Base-by-base conservation (phyloP, 2,888 invertebrate genomes). In the Synanthedon tipuliformis region DNA sequence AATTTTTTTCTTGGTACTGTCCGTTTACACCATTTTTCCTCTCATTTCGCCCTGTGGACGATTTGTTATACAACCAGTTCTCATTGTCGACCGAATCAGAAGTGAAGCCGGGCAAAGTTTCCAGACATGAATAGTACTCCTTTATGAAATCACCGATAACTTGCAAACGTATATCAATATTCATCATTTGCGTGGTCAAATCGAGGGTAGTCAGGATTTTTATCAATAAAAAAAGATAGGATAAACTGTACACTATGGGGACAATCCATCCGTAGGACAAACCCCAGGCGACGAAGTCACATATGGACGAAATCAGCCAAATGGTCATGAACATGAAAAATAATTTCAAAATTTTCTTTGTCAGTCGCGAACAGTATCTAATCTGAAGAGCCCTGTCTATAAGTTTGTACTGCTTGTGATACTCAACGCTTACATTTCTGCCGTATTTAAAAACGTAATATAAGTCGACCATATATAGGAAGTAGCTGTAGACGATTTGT, bases 131-230 rank as follows among this genome's bases (percentile, higher is more conserved):
- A 52, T 75, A 78, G 53, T 62, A 68, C 7, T 58, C 59, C 55
- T 70, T 63, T 4, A 78, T 53, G 11, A 69, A 59, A 53, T 78
- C 70, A 18, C 67, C 68, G 3, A 83, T 65, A 13, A 66, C 62
- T 52, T 59, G 63, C n/a, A 84, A 54, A 50, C 83, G 66, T 50
- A 61, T 65, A 57, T 77, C 74, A 10, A 79, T 64, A 1, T 80
- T 73, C 60, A 72, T 68, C 4, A 77, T 66, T 55, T 84, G 77
- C 23, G 72, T 67, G 40, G 75, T 74, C 18, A 83, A 61, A 59
- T 82, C 78, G 18, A 83, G 54, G 4, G 66, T 75, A 1, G 76
- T 78, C 1, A 81, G 55, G 16, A 81, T 78, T 69, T 82, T 84
- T 41, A 81, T 70, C n/a, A 75, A 63, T 16, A 80, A 56, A 61